Conservation (phyloP, 2,797 vertebrate genomes). For the Falco naumanni region DNA sequence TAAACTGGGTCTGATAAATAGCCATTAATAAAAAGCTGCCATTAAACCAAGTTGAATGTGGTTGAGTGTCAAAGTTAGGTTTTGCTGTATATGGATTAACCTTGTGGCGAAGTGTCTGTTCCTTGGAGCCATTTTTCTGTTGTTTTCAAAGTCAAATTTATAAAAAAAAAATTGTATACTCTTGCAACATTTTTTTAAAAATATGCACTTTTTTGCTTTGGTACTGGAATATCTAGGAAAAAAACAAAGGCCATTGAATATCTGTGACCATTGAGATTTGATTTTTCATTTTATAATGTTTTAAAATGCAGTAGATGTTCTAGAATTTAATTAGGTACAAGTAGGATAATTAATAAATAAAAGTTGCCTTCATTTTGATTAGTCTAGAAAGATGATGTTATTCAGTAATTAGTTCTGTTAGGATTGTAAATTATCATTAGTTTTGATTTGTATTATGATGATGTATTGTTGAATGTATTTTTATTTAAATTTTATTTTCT, state of each 20-base stretch:
- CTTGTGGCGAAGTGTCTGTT: conserved; percentile 3
- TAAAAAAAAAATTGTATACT: neutral
- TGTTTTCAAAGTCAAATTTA: conserved; percentile 39
- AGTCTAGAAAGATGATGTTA: conserved; percentile 65
- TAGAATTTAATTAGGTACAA: conserved; percentile 67
- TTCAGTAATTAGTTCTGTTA: conserved; percentile 68
- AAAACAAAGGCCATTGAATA: neutral
- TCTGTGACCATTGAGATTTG: conserved; percentile 30
- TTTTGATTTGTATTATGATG: conserved; percentile 69
- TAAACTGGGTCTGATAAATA: conserved; percentile 50
- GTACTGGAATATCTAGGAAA: conserved; percentile 60
- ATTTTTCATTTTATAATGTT: conserved; percentile 59
- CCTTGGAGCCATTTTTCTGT: conserved; percentile 48
- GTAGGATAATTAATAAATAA: conserved; percentile 52
- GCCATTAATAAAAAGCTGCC: conserved; percentile 60
- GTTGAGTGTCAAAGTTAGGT: conserved; percentile 21
- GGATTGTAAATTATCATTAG: conserved; percentile 73
- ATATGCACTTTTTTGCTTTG: conserved; percentile 72
- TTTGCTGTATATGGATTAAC: conserved; percentile 3
- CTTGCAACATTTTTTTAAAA: neutral
- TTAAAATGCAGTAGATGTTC: conserved; percentile 62
- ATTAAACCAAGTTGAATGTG: conserved; percentile 24
- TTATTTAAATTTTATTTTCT: conserved; percentile 87
- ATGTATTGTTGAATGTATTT: conserved; percentile 81
- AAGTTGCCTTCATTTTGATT: conserved; percentile 70